phyloP scores from a whole-genome alignment of 2,888 invertebrate genomes.

The Dasypolia templi region DNA sequence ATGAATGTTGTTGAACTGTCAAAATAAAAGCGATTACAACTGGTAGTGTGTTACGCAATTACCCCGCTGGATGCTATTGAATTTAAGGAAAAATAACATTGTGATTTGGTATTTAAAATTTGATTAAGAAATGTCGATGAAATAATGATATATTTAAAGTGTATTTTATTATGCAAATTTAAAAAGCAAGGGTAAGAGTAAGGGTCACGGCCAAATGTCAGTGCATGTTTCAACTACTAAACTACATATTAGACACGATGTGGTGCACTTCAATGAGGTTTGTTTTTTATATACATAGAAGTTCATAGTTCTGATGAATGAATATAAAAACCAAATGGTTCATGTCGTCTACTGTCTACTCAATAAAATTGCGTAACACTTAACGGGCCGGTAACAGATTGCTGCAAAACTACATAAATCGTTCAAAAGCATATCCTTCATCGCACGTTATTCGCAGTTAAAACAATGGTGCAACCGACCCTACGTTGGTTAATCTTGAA shows the following conservation, averaged over 20 bases:
- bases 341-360: neutral
- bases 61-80: neutral
- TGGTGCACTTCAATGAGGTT: neutral
- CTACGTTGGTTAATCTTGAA: constrained; percentile 50
- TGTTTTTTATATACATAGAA: neutral
- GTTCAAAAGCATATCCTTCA: neutral
- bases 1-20: no score
- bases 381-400: neutral
- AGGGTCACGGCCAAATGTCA: neutral
- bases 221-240: constrained; percentile 7
- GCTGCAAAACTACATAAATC: neutral
- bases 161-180: neutral
- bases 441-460: constrained; percentile 3
- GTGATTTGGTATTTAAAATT: neutral
- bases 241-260: neutral
- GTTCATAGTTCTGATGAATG: neutral
- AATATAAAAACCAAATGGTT: neutral
- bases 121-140: neutral
- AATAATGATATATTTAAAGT: neutral
- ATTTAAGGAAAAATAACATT: neutral
- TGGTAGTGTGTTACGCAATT: no score
- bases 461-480: constrained; percentile 24
- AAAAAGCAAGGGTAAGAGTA: neutral
- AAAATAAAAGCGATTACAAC: no score
- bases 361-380: neutral